These are phyloP conservation scores for Cuniculus paca DNA, from an alignment of 2,797 vertebrate species.

Conservation along the genomic window DNA sequence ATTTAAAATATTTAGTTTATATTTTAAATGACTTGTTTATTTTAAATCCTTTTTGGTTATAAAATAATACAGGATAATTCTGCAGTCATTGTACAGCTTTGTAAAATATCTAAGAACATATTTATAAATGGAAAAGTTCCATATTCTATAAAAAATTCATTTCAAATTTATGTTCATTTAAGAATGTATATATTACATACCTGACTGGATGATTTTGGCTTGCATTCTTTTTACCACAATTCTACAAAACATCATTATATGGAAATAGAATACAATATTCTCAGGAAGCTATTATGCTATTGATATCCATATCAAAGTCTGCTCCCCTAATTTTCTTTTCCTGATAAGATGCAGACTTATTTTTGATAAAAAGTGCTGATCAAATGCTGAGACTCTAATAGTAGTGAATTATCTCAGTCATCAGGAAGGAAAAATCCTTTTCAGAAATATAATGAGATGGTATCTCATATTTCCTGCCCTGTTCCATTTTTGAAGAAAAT, in stretches of 20 bases:
- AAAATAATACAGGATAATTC: background rate
- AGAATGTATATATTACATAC: background rate
- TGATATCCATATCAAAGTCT: conserved; percentile 58
- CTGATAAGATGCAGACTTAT: conserved; percentile 40
- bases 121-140: background rate
- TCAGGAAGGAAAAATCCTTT: conserved; percentile 61
- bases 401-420: conserved; percentile 44
- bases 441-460: conserved; percentile 56
- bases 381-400: conserved; percentile 59
- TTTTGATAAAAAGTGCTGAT: conserved; percentile 57
- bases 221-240: background rate
- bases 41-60: background rate
- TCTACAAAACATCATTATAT: background rate
- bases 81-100: background rate
- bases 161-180: background rate
- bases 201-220: background rate
- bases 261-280: conserved; percentile 40
- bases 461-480: conserved; percentile 37
- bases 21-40: background rate
- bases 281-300: conserved; percentile 44
- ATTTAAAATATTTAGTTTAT: background rate
- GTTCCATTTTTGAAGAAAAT: conserved; percentile 60
- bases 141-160: background rate
- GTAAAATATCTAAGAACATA: background rate
- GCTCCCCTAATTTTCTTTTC: conserved; percentile 60